Evolutionary conservation across 1,140 invertebrate species (phyloP).

Genomic region (Dreissena rostriformis): DNA sequence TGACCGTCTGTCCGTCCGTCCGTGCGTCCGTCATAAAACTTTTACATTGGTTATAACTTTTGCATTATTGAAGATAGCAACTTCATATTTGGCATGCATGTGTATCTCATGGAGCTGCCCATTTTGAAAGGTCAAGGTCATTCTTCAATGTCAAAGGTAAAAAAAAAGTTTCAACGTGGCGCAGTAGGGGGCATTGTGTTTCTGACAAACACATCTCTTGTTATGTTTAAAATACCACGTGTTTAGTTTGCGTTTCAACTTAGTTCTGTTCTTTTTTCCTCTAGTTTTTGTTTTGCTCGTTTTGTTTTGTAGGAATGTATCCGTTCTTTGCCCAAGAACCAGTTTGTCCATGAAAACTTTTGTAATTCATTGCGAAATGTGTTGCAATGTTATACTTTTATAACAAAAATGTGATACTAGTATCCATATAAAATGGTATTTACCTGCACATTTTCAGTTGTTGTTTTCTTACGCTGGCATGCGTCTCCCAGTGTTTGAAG

Average conservation of each 20-base stretch:
- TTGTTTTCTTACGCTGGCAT: no score
- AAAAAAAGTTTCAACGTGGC: not conserved
- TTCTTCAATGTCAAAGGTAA: not conserved
- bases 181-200: not conserved
- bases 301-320: not conserved
- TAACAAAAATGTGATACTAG: conserved; percentile 35
- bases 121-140: not conserved
- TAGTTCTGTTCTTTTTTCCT: not conserved
- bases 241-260: not conserved
- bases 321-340: not conserved
- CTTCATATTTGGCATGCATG: not conserved
- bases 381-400: conserved; percentile 56
- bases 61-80: not conserved
- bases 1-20: no score
- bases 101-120: not conserved
- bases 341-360: conserved; percentile 20
- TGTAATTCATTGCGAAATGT: conserved; percentile 21
- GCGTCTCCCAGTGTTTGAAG: no score
- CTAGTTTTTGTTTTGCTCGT: not conserved
- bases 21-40: no score
- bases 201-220: not conserved
- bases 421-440: no score
- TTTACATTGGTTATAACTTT: not conserved
- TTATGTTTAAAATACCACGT: not conserved
- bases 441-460: no score